These are phyloP conservation scores for Apamea anceps DNA, from an alignment of 2,888 invertebrate genomes.

Conservation along the genomic window DNA sequence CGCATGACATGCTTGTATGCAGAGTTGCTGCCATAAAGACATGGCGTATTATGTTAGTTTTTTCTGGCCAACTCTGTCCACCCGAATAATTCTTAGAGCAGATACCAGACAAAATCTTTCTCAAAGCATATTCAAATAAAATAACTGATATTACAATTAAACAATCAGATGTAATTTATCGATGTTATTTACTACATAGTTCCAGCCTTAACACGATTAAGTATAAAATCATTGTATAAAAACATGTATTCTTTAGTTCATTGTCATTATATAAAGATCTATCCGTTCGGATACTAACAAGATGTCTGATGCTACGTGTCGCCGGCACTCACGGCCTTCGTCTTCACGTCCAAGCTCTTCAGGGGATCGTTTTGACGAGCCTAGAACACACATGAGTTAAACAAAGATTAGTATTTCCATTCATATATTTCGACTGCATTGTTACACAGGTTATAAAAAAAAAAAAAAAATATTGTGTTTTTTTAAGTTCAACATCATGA, in stretches of 20 bases:
- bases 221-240: conserved; percentile 63
- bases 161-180: conserved; percentile 9
- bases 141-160: conserved; percentile 13
- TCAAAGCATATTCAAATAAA: conserved; percentile 10
- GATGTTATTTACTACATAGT: conserved; percentile 39
- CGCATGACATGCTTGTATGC: neutral
- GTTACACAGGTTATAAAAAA: neutral
- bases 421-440: neutral
- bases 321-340: conserved; percentile 78
- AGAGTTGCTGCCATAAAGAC: neutral
- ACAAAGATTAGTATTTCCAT: neutral
- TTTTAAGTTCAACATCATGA: neutral
- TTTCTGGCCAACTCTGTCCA: neutral
- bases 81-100: neutral
- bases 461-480: neutral
- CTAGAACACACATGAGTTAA: conserved; percentile 76
- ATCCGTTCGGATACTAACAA: conserved; percentile 79
- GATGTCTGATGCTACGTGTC: conserved; percentile 79
- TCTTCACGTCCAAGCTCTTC: conserved; percentile 91
- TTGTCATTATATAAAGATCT: conserved; percentile 47
- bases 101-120: neutral
- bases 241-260: conserved; percentile 36
- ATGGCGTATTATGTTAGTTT: neutral
- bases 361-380: conserved; percentile 92
- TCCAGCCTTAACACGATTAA: conserved; percentile 64